Conservation (phyloP, 2,113 vertebrate genomes). For the Leucopsar rothschildi region DNA sequence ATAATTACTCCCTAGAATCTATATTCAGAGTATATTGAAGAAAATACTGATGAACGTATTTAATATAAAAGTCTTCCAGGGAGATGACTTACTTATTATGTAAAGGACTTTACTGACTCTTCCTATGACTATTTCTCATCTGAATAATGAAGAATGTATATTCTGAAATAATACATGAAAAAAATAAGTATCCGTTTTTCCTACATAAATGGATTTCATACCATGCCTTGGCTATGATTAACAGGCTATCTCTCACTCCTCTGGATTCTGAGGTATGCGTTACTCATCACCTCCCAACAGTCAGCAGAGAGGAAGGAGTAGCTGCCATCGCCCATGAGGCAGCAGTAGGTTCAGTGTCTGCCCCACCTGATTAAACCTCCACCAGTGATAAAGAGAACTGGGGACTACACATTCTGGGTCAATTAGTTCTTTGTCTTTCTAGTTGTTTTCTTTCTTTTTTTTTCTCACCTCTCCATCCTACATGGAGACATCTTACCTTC, state of each 20-base stretch:
- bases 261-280: not conserved
- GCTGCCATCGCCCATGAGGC: not conserved
- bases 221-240: not conserved
- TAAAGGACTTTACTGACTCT: not conserved
- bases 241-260: not conserved
- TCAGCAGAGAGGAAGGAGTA: not conserved
- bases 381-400: accelerated
- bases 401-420: not conserved
- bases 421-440: not conserved
- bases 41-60: not conserved
- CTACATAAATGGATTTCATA: not conserved
- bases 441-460: not conserved
- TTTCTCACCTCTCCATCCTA: not conserved
- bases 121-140: not conserved
- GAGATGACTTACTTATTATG: not conserved
- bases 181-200: not conserved
- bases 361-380: not conserved
- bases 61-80: not conserved
- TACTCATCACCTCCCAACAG: not conserved
- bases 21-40: not conserved
- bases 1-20: not conserved
- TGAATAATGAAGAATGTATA: not conserved
- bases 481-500: not conserved
- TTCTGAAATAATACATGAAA: not conserved
- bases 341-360: not conserved